Conservation (phyloP, 2,113 vertebrate genomes). For the Eurypyga helias region DNA sequence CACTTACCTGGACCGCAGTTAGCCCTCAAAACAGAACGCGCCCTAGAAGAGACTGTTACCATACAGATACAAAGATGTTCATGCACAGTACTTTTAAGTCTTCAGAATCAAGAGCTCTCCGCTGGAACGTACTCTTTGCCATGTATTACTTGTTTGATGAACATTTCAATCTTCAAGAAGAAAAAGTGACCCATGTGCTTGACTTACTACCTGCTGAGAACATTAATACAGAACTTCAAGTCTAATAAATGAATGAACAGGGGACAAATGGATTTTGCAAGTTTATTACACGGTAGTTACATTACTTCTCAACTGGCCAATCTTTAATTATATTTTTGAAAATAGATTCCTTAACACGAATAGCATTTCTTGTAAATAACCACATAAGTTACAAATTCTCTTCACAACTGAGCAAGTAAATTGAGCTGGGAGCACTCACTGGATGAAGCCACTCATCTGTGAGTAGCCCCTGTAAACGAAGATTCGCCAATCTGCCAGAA, state of each 20-base stretch:
- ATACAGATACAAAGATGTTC: neutral
- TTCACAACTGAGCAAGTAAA: neutral
- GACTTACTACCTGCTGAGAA: conserved; percentile 44
- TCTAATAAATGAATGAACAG: conserved; percentile 28
- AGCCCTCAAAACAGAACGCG: neutral
- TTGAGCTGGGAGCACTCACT: neutral
- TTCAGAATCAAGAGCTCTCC: conserved; percentile 22
- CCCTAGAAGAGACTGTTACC: neutral
- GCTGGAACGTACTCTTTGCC: neutral
- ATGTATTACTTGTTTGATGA: neutral
- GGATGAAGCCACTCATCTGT: neutral
- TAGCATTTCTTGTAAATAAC: neutral
- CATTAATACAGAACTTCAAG: neutral
- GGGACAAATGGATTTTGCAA: conserved; percentile 6
- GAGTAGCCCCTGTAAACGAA: neutral
- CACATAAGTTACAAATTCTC: neutral
- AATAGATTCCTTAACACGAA: neutral
- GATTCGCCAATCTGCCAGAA: neutral
- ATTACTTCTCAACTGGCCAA: conserved; percentile 18
- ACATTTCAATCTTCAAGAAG: conserved; percentile 20
- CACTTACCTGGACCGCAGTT: conserved; percentile 54
- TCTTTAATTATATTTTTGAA: neutral
- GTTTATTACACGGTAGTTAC: conserved; percentile 24
- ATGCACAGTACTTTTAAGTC: neutral
- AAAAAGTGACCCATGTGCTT: conserved; percentile 18